Percentiles rank a stretch among this genome's conserved stretches.
These are phyloP conservation scores for Holacanthella duospinosa DNA, from an alignment of 2,888 invertebrate species.

Conservation along the genomic window DNA sequence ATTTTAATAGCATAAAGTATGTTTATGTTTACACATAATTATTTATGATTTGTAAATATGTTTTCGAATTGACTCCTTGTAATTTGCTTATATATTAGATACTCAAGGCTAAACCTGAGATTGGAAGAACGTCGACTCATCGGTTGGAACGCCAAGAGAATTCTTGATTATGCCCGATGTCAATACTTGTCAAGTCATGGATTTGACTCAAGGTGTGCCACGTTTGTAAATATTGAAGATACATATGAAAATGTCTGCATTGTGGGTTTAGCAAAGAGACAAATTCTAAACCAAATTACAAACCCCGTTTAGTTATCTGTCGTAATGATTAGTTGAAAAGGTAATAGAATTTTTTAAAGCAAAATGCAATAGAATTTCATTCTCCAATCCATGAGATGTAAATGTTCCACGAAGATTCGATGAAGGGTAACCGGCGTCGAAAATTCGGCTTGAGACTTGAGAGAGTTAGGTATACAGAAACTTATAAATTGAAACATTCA, in stretches of 20 bases:
- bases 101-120: conserved; percentile 14
- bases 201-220: conserved; percentile 5
- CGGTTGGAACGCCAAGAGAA: conserved; percentile 28
- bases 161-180: conserved; percentile 25
- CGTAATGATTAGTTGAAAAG: neutral
- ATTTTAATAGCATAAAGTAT: neutral
- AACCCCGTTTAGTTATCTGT: neutral
- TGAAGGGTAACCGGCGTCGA: too few species aligned
- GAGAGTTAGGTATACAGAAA: too few species aligned
- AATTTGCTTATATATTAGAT: conserved; percentile 7
- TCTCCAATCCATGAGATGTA: too few species aligned
- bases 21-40: too few species aligned
- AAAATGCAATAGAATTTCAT: conserved; percentile 27
- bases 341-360: conserved; percentile 14
- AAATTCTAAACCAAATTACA: neutral
- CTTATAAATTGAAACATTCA: too few species aligned
- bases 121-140: conserved; percentile 15
- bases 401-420: too few species aligned
- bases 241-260: conserved; percentile 33
- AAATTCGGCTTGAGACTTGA: too few species aligned
- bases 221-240: conserved; percentile 20
- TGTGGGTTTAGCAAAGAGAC: conserved; percentile 12
- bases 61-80: too few species aligned
- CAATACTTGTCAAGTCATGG: conserved; percentile 16
- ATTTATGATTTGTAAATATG: too few species aligned